phyloP scores from a whole-genome alignment of 2,797 vertebrate species.

The Danionella dracula region DNA sequence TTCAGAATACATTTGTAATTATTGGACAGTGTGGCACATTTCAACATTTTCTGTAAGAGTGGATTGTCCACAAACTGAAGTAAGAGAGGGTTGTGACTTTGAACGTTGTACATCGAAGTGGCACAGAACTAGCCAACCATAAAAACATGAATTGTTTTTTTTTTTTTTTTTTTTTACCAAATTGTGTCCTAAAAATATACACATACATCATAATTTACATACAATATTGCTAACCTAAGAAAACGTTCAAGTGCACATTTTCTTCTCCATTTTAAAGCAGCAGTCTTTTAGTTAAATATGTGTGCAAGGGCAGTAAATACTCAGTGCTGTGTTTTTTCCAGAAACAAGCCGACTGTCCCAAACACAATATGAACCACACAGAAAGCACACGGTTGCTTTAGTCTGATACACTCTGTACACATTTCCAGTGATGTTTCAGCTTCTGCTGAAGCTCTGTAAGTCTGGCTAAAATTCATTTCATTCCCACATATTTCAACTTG shows the following conservation, averaged over 20 bases:
- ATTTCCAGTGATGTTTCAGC: slow-evolving; percentile 12
- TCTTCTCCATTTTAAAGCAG: slow-evolving; percentile 6
- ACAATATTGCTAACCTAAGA: slow-evolving; percentile 34
- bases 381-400: slow-evolving; percentile 10
- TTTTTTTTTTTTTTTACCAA: slow-evolving; percentile 22
- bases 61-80: slow-evolving; percentile 11
- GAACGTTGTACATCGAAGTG: slow-evolving; percentile 16
- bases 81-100: slow-evolving; percentile 13
- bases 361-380: background rate
- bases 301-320: slow-evolving; percentile 23
- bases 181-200: slow-evolving; percentile 33
- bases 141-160: too few relatives aligned
- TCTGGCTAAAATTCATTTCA: too few relatives aligned
- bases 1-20: slow-evolving; percentile 6
- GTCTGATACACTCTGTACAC: slow-evolving; percentile 24
- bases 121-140: slow-evolving; percentile 23
- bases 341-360: background rate
- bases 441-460: background rate
- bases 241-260: slow-evolving; percentile 7
- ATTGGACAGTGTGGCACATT: background rate
- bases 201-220: slow-evolving; percentile 9
- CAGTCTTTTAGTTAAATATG: slow-evolving; percentile 15
- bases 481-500: too few relatives aligned
- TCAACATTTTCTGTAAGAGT: slow-evolving; percentile 3
- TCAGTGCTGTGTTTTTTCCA: slow-evolving; percentile 8